Conservation (phyloP, 2,113 vertebrate genomes). For the Stictonetta naevosa region DNA sequence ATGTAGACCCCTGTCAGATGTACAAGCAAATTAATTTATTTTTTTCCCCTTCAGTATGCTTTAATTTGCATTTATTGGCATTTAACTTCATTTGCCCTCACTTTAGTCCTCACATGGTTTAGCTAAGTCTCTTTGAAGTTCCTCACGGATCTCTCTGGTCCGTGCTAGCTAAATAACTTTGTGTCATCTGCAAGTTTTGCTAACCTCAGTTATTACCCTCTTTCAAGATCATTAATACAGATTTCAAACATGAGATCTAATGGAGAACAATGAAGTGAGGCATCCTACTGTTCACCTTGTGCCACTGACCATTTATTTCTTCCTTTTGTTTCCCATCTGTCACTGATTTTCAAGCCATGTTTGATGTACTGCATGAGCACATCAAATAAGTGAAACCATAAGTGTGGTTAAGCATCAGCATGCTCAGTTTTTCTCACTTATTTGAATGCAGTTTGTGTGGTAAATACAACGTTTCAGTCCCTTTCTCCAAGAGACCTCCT, state of each 20-base stretch:
- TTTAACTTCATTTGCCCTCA: slow-evolving; percentile 61
- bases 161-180: slow-evolving; percentile 46
- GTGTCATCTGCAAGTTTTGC: slow-evolving; percentile 61
- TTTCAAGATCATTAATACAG: slow-evolving; percentile 59
- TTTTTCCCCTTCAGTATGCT: slow-evolving; percentile 26
- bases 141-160: slow-evolving; percentile 1
- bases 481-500: not conserved
- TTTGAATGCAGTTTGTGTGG: not conserved
- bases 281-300: slow-evolving; percentile 67
- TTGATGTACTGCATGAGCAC: slow-evolving; percentile 34
- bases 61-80: slow-evolving; percentile 63
- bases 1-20: slow-evolving; percentile 42
- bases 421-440: not conserved
- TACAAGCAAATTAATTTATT: slow-evolving; percentile 53
- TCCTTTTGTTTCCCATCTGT: slow-evolving; percentile 55
- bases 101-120: slow-evolving; percentile 47
- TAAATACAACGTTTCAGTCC: not conserved
- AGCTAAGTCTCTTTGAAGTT: slow-evolving; percentile 58
- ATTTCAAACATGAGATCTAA: slow-evolving; percentile 40
- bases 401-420: not conserved
- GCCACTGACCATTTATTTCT: slow-evolving; percentile 46
- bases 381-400: slow-evolving; percentile 47
- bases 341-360: not conserved
- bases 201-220: slow-evolving; percentile 53
- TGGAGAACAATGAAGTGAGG: slow-evolving; percentile 4